Percentiles rank a stretch among this genome's conserved stretches.
These are phyloP conservation scores for Nymphicus hollandicus DNA, from an alignment of 2,113 vertebrate species.

Conservation along the genomic window DNA sequence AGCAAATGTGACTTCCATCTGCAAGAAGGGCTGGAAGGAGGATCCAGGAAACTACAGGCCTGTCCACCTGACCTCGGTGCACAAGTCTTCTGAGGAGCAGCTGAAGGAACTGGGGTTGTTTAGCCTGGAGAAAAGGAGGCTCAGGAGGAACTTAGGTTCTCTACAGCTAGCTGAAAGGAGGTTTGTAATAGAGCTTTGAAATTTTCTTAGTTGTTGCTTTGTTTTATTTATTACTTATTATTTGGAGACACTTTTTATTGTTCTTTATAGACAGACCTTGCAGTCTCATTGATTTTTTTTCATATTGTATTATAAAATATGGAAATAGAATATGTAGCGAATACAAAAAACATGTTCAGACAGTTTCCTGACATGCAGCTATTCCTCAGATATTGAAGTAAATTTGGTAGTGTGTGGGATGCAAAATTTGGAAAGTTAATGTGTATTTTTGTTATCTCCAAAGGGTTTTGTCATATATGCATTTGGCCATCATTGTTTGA, in stretches of 20 bases:
- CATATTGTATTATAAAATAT: not conserved
- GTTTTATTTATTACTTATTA: not conserved
- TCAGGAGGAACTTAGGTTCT: not conserved
- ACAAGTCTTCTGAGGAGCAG: not conserved
- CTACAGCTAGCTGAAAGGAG: not conserved
- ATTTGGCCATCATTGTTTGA: not conserved
- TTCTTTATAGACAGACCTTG: not conserved
- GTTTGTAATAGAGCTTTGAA: not conserved
- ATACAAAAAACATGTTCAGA: not conserved
- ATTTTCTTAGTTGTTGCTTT: not conserved
- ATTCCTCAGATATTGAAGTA: not conserved
- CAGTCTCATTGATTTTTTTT: not conserved
- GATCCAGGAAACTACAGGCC: not conserved
- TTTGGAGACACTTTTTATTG: not conserved
- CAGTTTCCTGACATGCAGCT: not conserved
- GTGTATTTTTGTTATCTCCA: rapidly evolving
- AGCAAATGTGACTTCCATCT: not conserved
- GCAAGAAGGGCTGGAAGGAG: not conserved
- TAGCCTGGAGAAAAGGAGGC: not conserved
- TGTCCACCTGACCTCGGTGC: not conserved
- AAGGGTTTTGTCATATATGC: not conserved
- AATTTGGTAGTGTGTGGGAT: not conserved
- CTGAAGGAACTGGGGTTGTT: not conserved
- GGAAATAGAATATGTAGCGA: not conserved
- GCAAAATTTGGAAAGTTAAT: not conserved